Percentiles rank a stretch among this genome's conserved stretches.
These are phyloP conservation scores for Thaleichthys pacificus DNA, from an alignment of 2,797 vertebrate species.

Conservation along the genomic window DNA sequence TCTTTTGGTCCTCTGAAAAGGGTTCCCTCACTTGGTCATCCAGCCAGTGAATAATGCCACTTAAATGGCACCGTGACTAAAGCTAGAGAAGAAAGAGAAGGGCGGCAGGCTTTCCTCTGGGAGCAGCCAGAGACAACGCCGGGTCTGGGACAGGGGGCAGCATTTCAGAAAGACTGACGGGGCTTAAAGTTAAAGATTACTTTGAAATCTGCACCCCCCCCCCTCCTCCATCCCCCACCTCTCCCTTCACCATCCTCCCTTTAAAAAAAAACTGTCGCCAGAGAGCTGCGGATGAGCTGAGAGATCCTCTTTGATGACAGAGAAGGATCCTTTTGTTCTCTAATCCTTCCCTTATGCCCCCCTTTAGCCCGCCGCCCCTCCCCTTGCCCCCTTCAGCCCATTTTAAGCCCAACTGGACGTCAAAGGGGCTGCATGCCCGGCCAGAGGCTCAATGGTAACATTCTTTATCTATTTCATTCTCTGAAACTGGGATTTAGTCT, in stretches of 20 bases:
- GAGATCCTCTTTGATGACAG: constrained; percentile 84
- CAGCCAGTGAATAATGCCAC: constrained; percentile 74
- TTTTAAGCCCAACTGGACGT: constrained; percentile 67
- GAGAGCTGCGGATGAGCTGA: constrained; percentile 73
- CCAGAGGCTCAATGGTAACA: constrained; percentile 48
- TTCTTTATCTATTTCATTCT: constrained; percentile 52
- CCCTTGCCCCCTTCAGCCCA: constrained; percentile 42
- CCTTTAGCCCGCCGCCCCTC: constrained; percentile 22
- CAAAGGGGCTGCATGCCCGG: constrained; percentile 60
- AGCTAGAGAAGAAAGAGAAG: constrained; percentile 59
- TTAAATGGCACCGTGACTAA: constrained; percentile 76
- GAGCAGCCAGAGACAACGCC: constrained; percentile 67
- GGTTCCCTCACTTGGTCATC: constrained; percentile 68
- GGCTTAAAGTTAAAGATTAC: constrained; percentile 84
- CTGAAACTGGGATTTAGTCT: constrained; percentile 31
- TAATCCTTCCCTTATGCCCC: constrained; percentile 68
- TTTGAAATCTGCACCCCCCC: constrained; percentile 78
- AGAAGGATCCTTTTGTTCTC: constrained; percentile 84
- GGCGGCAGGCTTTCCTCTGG: constrained; percentile 60
- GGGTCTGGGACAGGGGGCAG: constrained; percentile 72
- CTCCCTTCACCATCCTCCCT: constrained; percentile 51
- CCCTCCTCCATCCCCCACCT: constrained; percentile 42
- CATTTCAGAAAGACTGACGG: constrained; percentile 72
- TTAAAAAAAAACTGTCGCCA: constrained; percentile 75
- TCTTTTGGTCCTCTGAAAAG: constrained; percentile 65